Evolutionary conservation across 2,113 vertebrate genomes (phyloP).

Genomic region (Mus spicilegus): DNA sequence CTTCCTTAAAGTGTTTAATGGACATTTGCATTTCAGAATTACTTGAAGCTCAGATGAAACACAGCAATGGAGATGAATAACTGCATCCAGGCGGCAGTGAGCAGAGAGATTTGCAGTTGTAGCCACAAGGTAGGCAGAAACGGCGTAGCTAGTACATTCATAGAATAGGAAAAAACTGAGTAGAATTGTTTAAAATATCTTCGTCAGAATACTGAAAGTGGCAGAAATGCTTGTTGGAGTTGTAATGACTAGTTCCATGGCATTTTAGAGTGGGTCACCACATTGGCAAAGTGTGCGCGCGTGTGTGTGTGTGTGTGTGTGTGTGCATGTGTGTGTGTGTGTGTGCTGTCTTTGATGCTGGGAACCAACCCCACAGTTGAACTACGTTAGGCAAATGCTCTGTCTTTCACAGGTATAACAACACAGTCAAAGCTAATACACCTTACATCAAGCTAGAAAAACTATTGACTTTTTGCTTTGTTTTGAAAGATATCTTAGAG

Average conservation of each 20-base stretch:
- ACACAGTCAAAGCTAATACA: not conserved
- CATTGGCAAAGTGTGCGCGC: not conserved
- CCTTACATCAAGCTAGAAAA: not conserved
- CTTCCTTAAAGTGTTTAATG: not conserved
- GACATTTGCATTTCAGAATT: not conserved
- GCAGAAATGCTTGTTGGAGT: not conserved
- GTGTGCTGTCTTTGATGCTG: not conserved
- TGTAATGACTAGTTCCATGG: not conserved
- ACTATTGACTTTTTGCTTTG: not conserved
- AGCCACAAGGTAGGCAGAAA: not conserved
- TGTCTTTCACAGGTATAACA: not conserved
- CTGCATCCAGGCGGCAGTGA: fast-evolving
- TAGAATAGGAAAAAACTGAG: not conserved
- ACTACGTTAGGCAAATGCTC: not conserved
- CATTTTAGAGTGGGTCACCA: not conserved
- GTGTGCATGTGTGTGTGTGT: not conserved
- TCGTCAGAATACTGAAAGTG: not conserved
- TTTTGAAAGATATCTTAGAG: conserved; percentile 14
- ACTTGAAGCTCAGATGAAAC: not conserved
- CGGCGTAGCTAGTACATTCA: not conserved
- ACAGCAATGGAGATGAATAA: not conserved
- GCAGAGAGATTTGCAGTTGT: not conserved
- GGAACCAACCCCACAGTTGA: not conserved
- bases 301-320: not conserved
- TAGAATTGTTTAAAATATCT: not conserved